A percentile compares a stretch with the other conserved stretches of the same genome.
phyloP scores from a whole-genome alignment of 2,113 vertebrate species.

The Dipodomys spectabilis region DNA sequence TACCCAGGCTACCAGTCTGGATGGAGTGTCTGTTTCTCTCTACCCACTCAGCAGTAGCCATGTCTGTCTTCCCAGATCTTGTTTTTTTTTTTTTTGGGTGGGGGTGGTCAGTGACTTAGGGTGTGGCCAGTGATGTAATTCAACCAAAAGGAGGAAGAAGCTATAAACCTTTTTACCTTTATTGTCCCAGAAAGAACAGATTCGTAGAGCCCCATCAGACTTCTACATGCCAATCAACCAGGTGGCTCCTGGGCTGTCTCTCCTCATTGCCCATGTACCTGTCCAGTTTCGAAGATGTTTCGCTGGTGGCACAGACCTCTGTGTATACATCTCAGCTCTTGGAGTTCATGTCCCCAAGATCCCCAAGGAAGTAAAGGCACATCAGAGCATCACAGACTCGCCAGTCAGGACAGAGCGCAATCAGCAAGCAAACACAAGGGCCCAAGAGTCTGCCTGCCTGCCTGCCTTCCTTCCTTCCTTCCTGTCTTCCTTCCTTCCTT shows the following conservation, averaged over 20 bases:
- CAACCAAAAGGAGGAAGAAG: conserved; percentile 44
- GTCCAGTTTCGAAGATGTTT: not conserved
- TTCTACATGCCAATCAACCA: not conserved
- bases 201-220: not conserved
- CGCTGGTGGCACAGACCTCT: conserved; percentile 41
- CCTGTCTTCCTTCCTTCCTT: too few relatives aligned
- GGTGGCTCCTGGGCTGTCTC: conserved; percentile 36
- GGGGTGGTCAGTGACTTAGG: not conserved
- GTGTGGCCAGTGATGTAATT: conserved; percentile 11
- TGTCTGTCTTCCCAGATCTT: conserved; percentile 16
- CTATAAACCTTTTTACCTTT: not conserved
- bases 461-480: too few relatives aligned
- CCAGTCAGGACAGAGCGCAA: not conserved
- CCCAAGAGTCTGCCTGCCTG: too few relatives aligned
- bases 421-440: not conserved
- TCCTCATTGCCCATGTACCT: not conserved
- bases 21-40: not conserved
- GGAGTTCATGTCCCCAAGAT: not conserved
- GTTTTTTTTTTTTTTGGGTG: not conserved
- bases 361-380: not conserved
- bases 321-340: not conserved
- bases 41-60: not conserved
- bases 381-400: not conserved
- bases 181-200: conserved; percentile 27
- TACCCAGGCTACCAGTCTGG: conserved; percentile 19